phyloP scores from a whole-genome alignment of 2,113 vertebrate species.

The Scophthalmus maximus region DNA sequence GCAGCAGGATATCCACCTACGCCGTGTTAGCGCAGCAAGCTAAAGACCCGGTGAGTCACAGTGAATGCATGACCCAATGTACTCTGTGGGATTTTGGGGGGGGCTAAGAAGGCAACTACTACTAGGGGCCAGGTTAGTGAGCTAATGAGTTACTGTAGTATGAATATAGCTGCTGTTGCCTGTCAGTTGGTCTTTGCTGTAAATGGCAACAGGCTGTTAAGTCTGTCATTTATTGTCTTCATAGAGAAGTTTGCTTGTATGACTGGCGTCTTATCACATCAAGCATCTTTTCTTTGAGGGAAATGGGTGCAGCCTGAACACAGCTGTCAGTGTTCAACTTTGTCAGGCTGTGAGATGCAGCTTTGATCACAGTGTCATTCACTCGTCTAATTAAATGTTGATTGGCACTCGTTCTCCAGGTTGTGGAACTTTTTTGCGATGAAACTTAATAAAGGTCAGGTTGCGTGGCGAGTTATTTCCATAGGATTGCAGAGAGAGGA shows the following conservation, averaged over 20 bases:
- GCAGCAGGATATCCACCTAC: constrained; percentile 95
- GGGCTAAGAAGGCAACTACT: constrained; percentile 23
- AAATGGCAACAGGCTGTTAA: not conserved
- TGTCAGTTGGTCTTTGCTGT: constrained; percentile 19
- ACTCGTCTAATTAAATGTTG: constrained; percentile 28
- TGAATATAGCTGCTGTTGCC: constrained; percentile 12
- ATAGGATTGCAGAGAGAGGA: constrained; percentile 20
- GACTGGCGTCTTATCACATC: constrained; percentile 12
- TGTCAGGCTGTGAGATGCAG: not conserved
- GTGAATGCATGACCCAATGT: constrained; percentile 30
- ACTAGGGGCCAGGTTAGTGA: constrained; percentile 43
- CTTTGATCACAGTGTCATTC: constrained; percentile 25
- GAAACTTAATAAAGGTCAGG: constrained; percentile 43
- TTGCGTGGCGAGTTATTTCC: constrained; percentile 2
- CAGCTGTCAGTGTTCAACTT: not conserved
- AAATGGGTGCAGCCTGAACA: not conserved
- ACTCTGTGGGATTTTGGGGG: constrained; percentile 31
- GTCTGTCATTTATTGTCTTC: constrained; percentile 20
- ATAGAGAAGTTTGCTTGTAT: not conserved
- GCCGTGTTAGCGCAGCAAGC: constrained; percentile 95
- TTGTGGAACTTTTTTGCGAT: not conserved
- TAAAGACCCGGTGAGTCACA: constrained; percentile 92
- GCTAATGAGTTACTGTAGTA: constrained; percentile 9
- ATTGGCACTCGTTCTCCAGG: constrained; percentile 11
- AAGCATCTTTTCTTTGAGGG: not conserved